Evolutionary conservation across 2,797 vertebrate genomes (phyloP).

Genomic region (Triplophysa bombifrons): DNA sequence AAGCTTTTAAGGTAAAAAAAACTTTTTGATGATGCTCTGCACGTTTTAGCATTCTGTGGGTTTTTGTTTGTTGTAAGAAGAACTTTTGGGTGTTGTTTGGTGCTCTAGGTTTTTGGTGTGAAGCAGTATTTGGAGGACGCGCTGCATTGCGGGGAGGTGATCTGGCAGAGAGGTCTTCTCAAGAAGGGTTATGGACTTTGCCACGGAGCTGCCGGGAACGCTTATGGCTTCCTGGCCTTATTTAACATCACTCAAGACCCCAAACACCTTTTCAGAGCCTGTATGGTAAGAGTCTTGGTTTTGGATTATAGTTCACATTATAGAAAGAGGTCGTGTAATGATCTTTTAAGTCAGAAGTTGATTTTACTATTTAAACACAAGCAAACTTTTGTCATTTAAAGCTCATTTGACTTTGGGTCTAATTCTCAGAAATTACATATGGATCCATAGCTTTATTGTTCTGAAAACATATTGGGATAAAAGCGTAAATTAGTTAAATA

Average conservation of each 20-base stretch:
- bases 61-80: background rate
- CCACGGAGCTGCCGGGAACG: slow-evolving; percentile 91
- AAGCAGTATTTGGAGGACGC: slow-evolving; percentile 86
- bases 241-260: slow-evolving; percentile 86
- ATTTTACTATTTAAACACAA: background rate
- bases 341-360: no score
- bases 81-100: background rate
- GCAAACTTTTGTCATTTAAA: background rate
- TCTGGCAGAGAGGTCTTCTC: slow-evolving; percentile 88
- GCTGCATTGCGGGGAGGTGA: slow-evolving; percentile 86
- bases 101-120: slow-evolving; percentile 81
- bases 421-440: no score
- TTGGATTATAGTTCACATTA: background rate
- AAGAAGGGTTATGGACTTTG: slow-evolving; percentile 96
- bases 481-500: no score
- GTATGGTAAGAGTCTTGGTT: slow-evolving; percentile 80
- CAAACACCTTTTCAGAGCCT: slow-evolving; percentile 92
- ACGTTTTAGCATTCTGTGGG: background rate
- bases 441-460: background rate
- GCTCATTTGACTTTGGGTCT: no score
- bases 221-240: slow-evolving; percentile 88
- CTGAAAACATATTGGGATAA: no score
- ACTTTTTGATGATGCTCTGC: background rate
- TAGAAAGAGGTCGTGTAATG: no score
- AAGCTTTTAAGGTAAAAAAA: slow-evolving; percentile 87